phyloP scores from a whole-genome alignment of 2,113 vertebrate species.

The Glareola pratincola region DNA sequence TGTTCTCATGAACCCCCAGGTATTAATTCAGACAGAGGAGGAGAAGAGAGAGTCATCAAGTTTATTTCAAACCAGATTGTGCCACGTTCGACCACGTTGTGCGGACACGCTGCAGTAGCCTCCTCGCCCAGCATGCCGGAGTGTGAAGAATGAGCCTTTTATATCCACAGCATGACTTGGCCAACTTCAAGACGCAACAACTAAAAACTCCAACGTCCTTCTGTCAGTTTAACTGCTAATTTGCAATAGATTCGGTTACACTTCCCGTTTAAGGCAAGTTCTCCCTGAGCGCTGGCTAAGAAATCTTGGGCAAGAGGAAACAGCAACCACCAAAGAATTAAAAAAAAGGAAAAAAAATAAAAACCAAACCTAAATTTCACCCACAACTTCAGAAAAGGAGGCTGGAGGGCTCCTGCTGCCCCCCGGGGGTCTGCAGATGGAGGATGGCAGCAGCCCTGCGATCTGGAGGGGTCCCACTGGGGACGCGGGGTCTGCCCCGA shows the following conservation, averaged over 20 bases:
- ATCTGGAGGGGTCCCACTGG: accelerated
- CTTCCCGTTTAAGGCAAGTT: slow-evolving; percentile 54
- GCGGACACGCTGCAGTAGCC: background rate
- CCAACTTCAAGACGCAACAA: slow-evolving; percentile 10
- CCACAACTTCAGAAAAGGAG: background rate
- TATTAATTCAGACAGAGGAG: background rate
- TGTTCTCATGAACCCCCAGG: background rate
- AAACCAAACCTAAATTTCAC: background rate
- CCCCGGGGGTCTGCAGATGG: background rate
- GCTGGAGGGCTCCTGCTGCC: background rate
- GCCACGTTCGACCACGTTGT: background rate
- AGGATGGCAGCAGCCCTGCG: background rate
- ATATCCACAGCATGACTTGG: slow-evolving; percentile 46
- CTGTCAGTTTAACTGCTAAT: slow-evolving; percentile 67
- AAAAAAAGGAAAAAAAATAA: background rate
- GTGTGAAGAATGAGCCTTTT: slow-evolving; percentile 54
- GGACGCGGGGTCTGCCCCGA: background rate
- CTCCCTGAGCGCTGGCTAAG: background rate
- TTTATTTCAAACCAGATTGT: slow-evolving; percentile 20
- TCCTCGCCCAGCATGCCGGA: background rate
- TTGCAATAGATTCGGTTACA: slow-evolving; percentile 64
- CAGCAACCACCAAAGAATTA: slow-evolving; percentile 12
- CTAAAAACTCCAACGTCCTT: slow-evolving; percentile 53
- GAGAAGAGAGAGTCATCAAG: background rate
- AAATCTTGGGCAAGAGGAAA: slow-evolving; percentile 67